These are phyloP conservation scores for Macrostomum lignano DNA, from an alignment of 1,140 invertebrate species.

Conservation along the genomic window DNA sequence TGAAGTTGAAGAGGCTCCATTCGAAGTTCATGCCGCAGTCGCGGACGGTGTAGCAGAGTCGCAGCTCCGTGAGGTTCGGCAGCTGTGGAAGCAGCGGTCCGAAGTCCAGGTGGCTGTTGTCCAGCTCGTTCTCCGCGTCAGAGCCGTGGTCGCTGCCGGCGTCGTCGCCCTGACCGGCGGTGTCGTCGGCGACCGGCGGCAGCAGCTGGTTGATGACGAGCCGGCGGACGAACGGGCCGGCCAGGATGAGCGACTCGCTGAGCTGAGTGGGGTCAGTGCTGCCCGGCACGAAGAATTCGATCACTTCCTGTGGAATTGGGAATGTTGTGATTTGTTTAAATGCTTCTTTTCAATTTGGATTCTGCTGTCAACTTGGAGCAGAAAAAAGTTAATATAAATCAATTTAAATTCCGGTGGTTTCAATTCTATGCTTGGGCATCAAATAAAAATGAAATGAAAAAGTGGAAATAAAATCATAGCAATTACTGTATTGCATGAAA, in stretches of 20 bases:
- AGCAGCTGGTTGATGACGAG: constrained; percentile 17
- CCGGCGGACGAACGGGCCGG: neutral
- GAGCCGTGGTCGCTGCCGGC: neutral
- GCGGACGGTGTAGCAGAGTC: constrained; percentile 21
- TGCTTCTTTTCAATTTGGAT: too few species aligned
- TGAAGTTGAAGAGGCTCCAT: constrained; percentile 28
- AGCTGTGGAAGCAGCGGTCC: constrained; percentile 15
- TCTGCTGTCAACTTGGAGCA: too few species aligned
- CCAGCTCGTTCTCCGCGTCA: constrained; percentile 16
- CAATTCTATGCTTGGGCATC: too few species aligned
- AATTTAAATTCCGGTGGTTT: too few species aligned
- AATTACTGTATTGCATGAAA: too few species aligned
- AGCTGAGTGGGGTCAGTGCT: constrained; percentile 17
- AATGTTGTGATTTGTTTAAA: too few species aligned
- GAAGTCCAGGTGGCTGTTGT: constrained; percentile 28
- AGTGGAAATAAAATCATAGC: too few species aligned
- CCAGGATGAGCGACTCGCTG: constrained; percentile 14
- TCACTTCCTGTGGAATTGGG: constrained; percentile 24
- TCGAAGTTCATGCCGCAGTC: constrained; percentile 30
- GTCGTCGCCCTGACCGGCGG: constrained; percentile 11
- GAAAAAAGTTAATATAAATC: too few species aligned
- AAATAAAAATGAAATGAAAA: too few species aligned
- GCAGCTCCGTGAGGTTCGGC: constrained; percentile 19
- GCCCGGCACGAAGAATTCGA: constrained; percentile 26
- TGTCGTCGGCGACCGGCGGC: constrained; percentile 21